phyloP scores from a whole-genome alignment of 2,888 invertebrate species.

The Tetranychus truncatus region DNA sequence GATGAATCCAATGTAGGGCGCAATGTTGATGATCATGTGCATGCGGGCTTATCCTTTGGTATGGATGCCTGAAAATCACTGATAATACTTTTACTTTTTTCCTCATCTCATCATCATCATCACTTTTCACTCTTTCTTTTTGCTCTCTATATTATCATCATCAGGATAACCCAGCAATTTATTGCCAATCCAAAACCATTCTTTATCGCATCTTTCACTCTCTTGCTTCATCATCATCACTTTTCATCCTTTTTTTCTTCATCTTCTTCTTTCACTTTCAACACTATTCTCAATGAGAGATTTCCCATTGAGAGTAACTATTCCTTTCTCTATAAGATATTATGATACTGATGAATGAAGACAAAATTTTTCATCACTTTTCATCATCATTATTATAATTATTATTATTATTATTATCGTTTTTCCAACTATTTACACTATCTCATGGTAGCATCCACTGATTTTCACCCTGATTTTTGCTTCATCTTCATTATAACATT shows the following conservation, averaged over 20 bases:
- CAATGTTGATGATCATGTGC: neutral
- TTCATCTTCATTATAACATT: too few relatives aligned
- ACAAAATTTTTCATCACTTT: neutral
- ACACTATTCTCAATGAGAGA: too few relatives aligned
- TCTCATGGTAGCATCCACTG: too few relatives aligned
- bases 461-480: too few relatives aligned
- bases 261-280: neutral
- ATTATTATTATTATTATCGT: too few relatives aligned
- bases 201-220: neutral
- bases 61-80: constrained; percentile 5
- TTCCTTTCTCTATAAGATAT: neutral
- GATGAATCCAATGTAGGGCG: constrained; percentile 1
- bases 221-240: neutral
- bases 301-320: too few relatives aligned
- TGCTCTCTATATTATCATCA: neutral
- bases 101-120: constrained; percentile 4
- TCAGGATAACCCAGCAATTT: constrained; percentile 1
- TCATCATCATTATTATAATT: neutral
- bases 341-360: too few relatives aligned
- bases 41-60: neutral
- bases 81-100: neutral
- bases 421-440: too few relatives aligned
- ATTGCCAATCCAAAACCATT: neutral
- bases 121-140: neutral
- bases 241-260: neutral